These are phyloP conservation scores for Spodoptera picta DNA, from an alignment of 2,888 invertebrate species.

Conservation along the genomic window DNA sequence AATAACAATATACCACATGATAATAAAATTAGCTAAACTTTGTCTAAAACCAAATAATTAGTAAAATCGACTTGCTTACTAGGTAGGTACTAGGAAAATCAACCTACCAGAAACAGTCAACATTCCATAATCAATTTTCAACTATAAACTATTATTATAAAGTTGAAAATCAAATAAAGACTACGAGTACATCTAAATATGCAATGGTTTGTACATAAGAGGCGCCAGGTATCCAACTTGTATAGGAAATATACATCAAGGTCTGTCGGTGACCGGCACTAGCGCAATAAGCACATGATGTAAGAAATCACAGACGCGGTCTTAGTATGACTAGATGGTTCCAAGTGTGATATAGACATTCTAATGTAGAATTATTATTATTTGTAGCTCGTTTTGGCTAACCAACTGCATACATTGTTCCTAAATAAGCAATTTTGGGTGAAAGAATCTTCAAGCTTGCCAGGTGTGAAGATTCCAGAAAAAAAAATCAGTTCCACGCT, in stretches of 20 bases:
- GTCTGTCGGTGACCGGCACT: constrained; percentile 54
- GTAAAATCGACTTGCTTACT: constrained; percentile 21
- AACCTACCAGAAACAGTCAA: too few relatives aligned
- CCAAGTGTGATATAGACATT: constrained; percentile 3
- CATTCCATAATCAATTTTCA: too few relatives aligned
- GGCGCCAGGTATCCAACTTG: constrained; percentile 55
- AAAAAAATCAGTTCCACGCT: too few relatives aligned
- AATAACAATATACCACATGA: neutral
- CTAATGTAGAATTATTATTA: constrained; percentile 5
- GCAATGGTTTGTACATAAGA: constrained; percentile 12
- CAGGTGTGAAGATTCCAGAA: too few relatives aligned
- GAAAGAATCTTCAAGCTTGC: too few relatives aligned
- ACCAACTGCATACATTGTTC: too few relatives aligned
- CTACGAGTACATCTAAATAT: too few relatives aligned
- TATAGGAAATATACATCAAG: constrained; percentile 71
- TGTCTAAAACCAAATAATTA: constrained; percentile 13
- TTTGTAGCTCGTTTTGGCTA: too few relatives aligned
- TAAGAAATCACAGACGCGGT: constrained; percentile 24
- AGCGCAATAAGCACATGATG: constrained; percentile 35
- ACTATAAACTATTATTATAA: too few relatives aligned
- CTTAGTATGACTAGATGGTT: constrained; percentile 17
- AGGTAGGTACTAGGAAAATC: too few relatives aligned
- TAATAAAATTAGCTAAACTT: constrained; percentile 15
- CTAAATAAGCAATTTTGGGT: too few relatives aligned
- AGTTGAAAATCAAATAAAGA: too few relatives aligned